Conservation (phyloP, 2,113 vertebrate genomes). For the Colinus virginianus region DNA sequence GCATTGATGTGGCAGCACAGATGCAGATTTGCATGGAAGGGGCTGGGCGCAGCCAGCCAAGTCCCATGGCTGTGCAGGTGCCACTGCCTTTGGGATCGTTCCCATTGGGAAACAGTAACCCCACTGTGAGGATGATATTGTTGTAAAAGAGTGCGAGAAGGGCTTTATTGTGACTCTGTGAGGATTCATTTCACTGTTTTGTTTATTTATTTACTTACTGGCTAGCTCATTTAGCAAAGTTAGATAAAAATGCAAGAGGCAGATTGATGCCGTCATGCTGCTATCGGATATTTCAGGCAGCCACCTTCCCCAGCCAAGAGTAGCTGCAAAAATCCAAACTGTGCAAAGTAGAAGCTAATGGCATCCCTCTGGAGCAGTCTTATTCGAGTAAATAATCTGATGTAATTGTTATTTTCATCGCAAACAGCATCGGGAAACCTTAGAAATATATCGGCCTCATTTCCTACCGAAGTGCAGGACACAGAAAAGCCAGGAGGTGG, state of each 20-base stretch:
- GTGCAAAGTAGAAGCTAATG: not conserved
- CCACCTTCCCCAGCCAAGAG: not conserved
- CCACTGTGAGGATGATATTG: not conserved
- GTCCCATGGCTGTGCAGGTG: not conserved
- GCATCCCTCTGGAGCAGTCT: not conserved
- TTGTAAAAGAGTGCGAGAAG: not conserved
- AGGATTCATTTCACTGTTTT: slow-evolving; percentile 15
- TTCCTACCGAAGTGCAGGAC: not conserved
- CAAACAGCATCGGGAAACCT: not conserved
- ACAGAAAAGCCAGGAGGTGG: not conserved
- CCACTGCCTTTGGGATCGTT: fast-evolving
- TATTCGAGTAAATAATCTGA: not conserved
- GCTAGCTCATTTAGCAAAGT: not conserved
- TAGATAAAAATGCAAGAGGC: not conserved
- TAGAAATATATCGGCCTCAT: not conserved
- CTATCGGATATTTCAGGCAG: not conserved
- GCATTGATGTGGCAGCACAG: not conserved
- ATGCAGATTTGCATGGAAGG: not conserved
- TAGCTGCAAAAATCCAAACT: not conserved
- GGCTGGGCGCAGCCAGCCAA: not conserved
- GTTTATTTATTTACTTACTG: no score
- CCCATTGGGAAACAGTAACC: not conserved
- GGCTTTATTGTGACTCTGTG: not conserved
- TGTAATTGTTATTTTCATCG: not conserved
- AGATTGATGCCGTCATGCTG: not conserved